These are phyloP conservation scores for Periparus ater DNA, from an alignment of 2,797 vertebrate species.

Conservation along the genomic window DNA sequence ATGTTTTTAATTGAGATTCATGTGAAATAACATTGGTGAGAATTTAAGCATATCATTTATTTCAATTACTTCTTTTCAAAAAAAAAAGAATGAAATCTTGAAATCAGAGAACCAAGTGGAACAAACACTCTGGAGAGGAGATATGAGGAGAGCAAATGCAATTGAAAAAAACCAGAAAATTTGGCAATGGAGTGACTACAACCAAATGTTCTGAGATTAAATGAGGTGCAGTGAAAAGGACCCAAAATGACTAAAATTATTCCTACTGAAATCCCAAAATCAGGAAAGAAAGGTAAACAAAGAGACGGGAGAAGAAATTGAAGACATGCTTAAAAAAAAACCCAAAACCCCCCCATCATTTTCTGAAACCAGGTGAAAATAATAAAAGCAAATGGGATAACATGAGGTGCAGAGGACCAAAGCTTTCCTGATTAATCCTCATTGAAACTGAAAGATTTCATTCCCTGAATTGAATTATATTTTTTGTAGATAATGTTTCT, in stretches of 20 bases:
- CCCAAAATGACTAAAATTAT: neutral
- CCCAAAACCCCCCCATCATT: no score
- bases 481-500: neutral
- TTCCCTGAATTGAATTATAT: neutral
- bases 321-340: neutral
- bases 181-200: neutral
- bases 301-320: neutral
- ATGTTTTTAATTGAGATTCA: neutral
- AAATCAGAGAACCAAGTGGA: neutral
- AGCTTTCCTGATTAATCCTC: neutral
- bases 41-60: neutral
- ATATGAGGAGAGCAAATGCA: neutral
- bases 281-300: neutral
- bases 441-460: neutral
- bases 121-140: neutral
- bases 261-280: neutral
- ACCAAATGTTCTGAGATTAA: neutral
- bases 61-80: neutral
- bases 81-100: neutral
- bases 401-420: no score
- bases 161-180: neutral
- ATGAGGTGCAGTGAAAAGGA: neutral
- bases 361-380: neutral
- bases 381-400: neutral
- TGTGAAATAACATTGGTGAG: neutral